Base-by-base conservation (phyloP, 2,888 invertebrate species). In the Nomada flava region DNA sequence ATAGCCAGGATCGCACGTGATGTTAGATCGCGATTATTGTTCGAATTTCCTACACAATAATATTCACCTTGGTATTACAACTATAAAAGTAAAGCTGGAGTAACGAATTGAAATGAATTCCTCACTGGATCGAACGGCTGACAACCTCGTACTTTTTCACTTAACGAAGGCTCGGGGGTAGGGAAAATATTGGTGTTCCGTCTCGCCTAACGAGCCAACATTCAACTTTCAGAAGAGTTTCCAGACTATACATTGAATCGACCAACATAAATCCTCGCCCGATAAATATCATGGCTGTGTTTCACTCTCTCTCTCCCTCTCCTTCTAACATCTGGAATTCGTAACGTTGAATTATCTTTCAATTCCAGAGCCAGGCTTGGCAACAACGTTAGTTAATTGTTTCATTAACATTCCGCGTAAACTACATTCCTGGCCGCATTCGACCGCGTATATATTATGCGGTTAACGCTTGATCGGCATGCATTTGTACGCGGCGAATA, bases 381-480 rank as follows among this genome's bases (percentile, higher is more conserved):
- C 65, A 44, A 50, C 26, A 53, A 23, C 55, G 67, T 47, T 63
- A 15, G 62, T 52, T 80, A 80, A 80, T 80, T 80, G 80, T 80
- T 80, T 80, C 80, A 80, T 80, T 80, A 79, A 79, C 72, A 79
- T 80, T 79, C 80, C 63, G 11, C 23, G 80, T 79, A 72, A 62
- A 79, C 80, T 68, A 55, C 80, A 72, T 79, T 80, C 80, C 68
- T 55, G 62, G 29, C 72, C 80, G 72, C 72, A 72, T 57, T 68
- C 71, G 67, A 68, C 26, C 55, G 67, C 26, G 69, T 36, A 36
- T 36, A 36, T 36, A 36, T 36, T 36, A 36, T 42, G 67, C 67
- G 62, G 79, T 80, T 79, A 72, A 80, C 71, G 79, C 50, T 55
- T 67, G 67, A 80, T 80, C 60, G 79, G 79, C 62, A 79, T 80